A percentile compares a stretch with the other conserved stretches of the same genome.
These are phyloP conservation scores for Catajapyx aquilonaris DNA, from an alignment of 1,140 invertebrate genomes.

Conservation along the genomic window DNA sequence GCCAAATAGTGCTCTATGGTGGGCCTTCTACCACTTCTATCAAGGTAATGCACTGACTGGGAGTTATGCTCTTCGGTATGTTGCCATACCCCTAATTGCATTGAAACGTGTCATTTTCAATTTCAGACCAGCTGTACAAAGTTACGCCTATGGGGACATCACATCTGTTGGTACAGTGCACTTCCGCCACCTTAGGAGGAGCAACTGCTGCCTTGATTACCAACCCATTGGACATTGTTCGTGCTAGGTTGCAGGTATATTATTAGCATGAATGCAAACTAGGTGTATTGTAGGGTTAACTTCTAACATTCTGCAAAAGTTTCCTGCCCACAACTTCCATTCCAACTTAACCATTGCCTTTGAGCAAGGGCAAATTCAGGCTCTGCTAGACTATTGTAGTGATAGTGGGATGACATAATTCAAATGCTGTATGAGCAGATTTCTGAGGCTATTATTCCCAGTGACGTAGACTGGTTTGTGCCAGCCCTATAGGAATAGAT, in stretches of 20 bases:
- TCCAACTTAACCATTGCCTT: too few species aligned
- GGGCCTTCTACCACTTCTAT: conserved; percentile 85
- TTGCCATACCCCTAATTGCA: too few species aligned
- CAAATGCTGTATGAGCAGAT: too few species aligned
- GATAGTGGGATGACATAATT: too few species aligned
- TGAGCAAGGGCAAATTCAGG: too few species aligned
- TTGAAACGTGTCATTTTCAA: conserved; percentile 8
- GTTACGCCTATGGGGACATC: conserved; percentile 54
- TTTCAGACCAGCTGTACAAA: conserved; percentile 52
- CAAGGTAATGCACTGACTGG: conserved; percentile 54
- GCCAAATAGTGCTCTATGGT: conserved; percentile 90
- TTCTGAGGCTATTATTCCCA: too few species aligned
- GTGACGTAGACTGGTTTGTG: too few species aligned
- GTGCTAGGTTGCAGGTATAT: conserved; percentile 65
- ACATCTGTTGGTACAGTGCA: conserved; percentile 65
- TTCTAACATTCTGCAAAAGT: too few species aligned
- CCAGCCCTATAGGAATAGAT: too few species aligned
- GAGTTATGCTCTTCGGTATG: too few species aligned
- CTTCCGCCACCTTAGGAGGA: conserved; percentile 72
- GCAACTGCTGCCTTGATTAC: conserved; percentile 80
- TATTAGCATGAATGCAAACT: neutral
- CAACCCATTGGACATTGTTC: conserved; percentile 84
- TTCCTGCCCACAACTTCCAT: too few species aligned
- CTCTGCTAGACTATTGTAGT: too few species aligned
- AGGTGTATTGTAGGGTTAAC: neutral